phyloP scores from a whole-genome alignment of 2,888 invertebrate genomes.

The Lasius fuliginosus region DNA sequence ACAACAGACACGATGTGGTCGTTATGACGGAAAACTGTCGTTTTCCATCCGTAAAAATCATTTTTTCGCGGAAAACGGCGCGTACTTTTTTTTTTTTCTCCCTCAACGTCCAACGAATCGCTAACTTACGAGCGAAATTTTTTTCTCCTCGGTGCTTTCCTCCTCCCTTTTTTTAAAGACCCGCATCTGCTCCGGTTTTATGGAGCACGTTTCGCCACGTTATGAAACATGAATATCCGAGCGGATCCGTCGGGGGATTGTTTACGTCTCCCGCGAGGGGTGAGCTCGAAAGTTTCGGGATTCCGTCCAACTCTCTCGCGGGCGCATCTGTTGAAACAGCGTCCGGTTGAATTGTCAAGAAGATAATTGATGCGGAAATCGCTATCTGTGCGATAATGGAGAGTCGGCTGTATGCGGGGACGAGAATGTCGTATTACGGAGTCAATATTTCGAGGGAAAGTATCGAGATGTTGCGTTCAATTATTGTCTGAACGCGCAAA shows the following conservation, averaged over 20 bases:
- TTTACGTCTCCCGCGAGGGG: conserved; percentile 10
- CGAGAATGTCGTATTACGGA: neutral
- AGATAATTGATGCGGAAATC: conserved; percentile 7
- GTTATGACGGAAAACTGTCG: neutral
- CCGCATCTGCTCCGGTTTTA: conserved; percentile 21
- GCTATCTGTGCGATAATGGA: neutral
- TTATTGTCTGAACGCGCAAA: neutral
- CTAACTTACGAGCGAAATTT: neutral
- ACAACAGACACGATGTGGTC: neutral
- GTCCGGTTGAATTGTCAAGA: neutral
- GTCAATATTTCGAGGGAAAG: neutral
- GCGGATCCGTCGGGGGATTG: conserved; percentile 15
- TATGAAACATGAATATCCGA: conserved; percentile 50
- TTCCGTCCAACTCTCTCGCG: conserved; percentile 1
- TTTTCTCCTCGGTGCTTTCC: neutral
- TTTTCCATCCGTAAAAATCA: conserved; percentile 27
- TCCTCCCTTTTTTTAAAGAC: conserved; percentile 11
- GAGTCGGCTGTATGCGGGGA: neutral
- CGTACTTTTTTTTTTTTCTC: neutral
- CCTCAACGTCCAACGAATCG: conserved; percentile 1
- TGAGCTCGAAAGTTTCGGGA: conserved; percentile 27
- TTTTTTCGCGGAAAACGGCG: neutral
- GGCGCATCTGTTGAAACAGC: neutral
- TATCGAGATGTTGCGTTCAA: neutral
- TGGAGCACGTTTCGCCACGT: neutral